phyloP scores from a whole-genome alignment of 2,113 vertebrate species.

The Oriolus oriolus region DNA sequence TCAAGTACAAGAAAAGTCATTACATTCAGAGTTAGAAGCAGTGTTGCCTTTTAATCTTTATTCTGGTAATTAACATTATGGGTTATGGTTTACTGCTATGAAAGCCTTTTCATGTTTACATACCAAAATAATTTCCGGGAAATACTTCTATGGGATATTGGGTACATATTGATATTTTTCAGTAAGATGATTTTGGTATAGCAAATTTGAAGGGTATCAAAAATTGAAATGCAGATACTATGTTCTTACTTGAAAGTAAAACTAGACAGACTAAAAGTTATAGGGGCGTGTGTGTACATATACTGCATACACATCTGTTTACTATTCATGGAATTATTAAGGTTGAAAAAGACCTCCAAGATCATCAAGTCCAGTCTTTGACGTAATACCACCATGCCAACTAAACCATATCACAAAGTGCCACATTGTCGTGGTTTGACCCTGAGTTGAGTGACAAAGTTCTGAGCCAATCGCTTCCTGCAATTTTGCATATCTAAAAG shows the following conservation, averaged over 20 bases:
- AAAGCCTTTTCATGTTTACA: not conserved
- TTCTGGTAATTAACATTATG: not conserved
- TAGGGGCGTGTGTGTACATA: accelerated
- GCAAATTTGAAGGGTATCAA: accelerated
- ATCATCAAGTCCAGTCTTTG: not conserved
- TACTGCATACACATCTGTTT: not conserved
- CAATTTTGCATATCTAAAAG: too few species aligned
- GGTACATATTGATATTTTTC: not conserved
- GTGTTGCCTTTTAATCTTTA: not conserved
- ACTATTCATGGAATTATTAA: not conserved
- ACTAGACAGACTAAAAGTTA: not conserved
- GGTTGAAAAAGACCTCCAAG: not conserved
- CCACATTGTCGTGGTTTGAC: too few species aligned
- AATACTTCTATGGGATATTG: not conserved
- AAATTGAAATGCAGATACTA: not conserved
- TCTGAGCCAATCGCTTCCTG: too few species aligned
- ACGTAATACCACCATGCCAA: not conserved
- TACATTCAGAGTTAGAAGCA: not conserved
- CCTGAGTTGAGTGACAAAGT: too few species aligned
- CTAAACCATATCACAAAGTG: accelerated
- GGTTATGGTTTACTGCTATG: not conserved
- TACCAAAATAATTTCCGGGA: not conserved
- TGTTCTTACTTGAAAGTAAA: not conserved
- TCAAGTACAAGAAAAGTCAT: not conserved
- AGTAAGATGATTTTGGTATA: not conserved